These are phyloP conservation scores for Melinaea marsaeus DNA, from an alignment of 2,888 invertebrate genomes.

Conservation along the genomic window DNA sequence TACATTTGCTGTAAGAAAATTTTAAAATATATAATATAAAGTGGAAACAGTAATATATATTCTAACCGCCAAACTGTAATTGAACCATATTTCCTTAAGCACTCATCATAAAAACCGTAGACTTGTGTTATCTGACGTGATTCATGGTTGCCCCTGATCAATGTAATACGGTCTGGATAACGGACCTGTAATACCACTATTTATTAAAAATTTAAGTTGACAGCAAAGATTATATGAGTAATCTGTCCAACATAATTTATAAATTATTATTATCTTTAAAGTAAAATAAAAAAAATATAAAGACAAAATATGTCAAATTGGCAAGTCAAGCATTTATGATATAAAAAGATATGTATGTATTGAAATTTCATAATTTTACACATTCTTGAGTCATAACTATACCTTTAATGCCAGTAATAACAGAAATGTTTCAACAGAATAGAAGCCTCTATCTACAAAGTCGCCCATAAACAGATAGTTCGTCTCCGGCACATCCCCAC, in stretches of 20 bases:
- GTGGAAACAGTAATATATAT: not conserved
- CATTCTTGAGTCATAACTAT: conserved; percentile 32
- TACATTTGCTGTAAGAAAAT: not conserved
- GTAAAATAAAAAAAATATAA: too few species aligned
- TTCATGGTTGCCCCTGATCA: conserved; percentile 99
- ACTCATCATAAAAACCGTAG: conserved; percentile 99
- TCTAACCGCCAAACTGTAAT: conserved; percentile 95
- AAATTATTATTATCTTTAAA: too few species aligned
- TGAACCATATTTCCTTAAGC: conserved; percentile 98
- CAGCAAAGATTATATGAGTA: too few species aligned
- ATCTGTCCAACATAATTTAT: too few species aligned
- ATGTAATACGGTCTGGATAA: conserved; percentile 98
- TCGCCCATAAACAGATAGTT: conserved; percentile 99
- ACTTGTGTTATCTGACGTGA: conserved; percentile 99
- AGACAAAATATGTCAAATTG: too few species aligned
- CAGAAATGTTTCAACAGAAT: conserved; percentile 98
- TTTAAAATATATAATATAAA: not conserved
- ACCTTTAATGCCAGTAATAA: conserved; percentile 97
- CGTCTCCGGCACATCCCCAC: conserved; percentile 99
- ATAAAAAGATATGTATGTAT: not conserved
- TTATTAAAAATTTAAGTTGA: not conserved
- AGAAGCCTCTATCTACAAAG: conserved; percentile 99
- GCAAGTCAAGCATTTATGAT: too few species aligned
- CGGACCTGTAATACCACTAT: conserved; percentile 82
- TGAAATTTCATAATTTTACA: too few species aligned